Conservation (phyloP, 2,113 vertebrate species). For the Merops nubicus region DNA sequence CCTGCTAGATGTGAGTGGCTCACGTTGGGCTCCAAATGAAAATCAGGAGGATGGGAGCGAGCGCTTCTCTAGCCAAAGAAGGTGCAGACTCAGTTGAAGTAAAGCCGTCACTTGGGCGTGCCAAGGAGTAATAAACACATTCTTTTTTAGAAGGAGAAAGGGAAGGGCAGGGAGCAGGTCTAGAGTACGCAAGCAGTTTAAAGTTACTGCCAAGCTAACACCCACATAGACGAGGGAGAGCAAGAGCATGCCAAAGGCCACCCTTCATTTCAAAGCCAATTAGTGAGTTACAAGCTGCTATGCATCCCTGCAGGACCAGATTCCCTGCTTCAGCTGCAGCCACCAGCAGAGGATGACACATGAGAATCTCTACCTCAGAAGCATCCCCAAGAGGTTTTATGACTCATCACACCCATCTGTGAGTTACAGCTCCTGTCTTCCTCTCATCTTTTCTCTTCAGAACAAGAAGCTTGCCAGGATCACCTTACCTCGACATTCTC, state of each 20-base stretch:
- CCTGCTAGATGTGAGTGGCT: neutral
- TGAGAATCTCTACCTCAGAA: neutral
- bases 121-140: conserved; percentile 3
- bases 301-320: neutral
- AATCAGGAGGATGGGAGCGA: neutral
- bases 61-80: neutral
- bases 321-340: neutral
- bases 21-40: neutral
- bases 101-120: neutral
- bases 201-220: neutral
- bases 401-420: neutral
- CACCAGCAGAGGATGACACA: neutral
- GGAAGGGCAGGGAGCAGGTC: conserved; percentile 26
- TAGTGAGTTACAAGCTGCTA: neutral
- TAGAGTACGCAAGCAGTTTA: neutral
- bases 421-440: neutral
- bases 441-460: neutral
- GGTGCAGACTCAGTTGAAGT: neutral
- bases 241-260: neutral
- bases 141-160: conserved; percentile 22
- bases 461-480: neutral
- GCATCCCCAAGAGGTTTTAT: neutral
- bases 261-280: neutral
- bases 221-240: neutral
- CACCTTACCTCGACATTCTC: neutral